Percentiles rank a stretch among this genome's conserved stretches.
phyloP scores from a whole-genome alignment of 2,888 invertebrate genomes.

The Dryocosmus kuriphilus region DNA sequence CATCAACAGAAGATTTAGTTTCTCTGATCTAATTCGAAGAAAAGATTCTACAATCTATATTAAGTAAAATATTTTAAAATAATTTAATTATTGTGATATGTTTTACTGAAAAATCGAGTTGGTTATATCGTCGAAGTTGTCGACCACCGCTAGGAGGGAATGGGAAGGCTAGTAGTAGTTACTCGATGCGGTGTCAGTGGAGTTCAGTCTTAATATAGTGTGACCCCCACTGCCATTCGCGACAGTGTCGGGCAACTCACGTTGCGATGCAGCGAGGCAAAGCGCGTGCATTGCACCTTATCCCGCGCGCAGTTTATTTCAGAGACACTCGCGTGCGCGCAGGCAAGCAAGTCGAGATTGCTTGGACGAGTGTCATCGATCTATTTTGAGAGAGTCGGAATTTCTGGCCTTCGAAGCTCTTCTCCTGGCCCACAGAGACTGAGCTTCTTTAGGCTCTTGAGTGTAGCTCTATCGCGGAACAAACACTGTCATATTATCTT shows the following conservation, averaged over 20 bases:
- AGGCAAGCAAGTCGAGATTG: constrained; percentile 65
- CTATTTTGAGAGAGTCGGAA: constrained; percentile 76
- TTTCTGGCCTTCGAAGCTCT: constrained; percentile 70
- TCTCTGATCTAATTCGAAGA: neutral
- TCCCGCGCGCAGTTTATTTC: constrained; percentile 68
- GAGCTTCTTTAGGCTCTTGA: constrained; percentile 12
- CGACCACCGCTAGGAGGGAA: constrained; percentile 58
- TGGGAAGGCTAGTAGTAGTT: constrained; percentile 32
- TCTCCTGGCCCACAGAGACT: constrained; percentile 13
- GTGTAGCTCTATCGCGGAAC: neutral
- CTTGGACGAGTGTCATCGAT: constrained; percentile 76
- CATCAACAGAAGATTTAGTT: neutral
- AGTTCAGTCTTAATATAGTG: constrained; percentile 78
- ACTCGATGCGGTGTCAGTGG: constrained; percentile 72
- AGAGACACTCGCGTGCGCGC: constrained; percentile 60
- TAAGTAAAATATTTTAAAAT: neutral
- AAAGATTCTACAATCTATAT: neutral
- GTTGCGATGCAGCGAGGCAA: constrained; percentile 56
- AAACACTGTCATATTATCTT: neutral
- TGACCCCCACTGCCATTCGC: constrained; percentile 74
- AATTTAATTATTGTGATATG: neutral
- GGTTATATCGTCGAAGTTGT: constrained; percentile 53
- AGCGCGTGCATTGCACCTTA: constrained; percentile 71
- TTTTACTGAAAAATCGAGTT: neutral
- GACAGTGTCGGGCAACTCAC: constrained; percentile 58